Conservation (phyloP, 2,888 invertebrate species). For the Strigamia transsilvanica region DNA sequence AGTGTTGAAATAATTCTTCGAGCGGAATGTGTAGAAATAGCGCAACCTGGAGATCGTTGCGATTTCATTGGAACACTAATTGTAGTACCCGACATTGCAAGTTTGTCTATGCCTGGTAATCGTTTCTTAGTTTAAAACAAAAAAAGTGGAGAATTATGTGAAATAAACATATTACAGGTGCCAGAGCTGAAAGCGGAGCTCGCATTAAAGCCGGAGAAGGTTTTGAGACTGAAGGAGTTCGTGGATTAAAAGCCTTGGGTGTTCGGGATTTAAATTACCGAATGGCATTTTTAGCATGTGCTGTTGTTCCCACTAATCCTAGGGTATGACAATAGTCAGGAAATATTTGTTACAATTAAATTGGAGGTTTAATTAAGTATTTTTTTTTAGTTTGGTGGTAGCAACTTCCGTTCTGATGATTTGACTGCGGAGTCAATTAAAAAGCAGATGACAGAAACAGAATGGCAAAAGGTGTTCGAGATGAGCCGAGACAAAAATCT, state of each 20-base stretch:
- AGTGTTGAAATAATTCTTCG: conserved; percentile 90
- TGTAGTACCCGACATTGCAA: conserved; percentile 95
- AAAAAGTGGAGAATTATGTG: not conserved
- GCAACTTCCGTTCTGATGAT: conserved; percentile 84
- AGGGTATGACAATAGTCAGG: conserved; percentile 66
- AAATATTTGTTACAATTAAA: not conserved
- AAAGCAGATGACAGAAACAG: conserved; percentile 90
- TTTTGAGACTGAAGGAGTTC: conserved; percentile 79
- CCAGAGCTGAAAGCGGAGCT: conserved; percentile 81
- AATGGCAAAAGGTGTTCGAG: conserved; percentile 94
- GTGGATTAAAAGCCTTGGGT: conserved; percentile 85
- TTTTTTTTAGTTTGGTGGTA: conserved; percentile 76
- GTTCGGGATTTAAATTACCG: conserved; percentile 86
- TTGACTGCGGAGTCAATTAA: conserved; percentile 91
- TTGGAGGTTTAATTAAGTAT: not conserved
- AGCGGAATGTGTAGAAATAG: conserved; percentile 94
- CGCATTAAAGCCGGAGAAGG: conserved; percentile 77
- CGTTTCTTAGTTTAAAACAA: not conserved
- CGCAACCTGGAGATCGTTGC: conserved; percentile 86
- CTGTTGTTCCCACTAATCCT: conserved; percentile 84
- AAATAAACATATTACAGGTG: conserved; percentile 65
- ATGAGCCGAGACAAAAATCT: conserved; percentile 94
- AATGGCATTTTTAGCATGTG: conserved; percentile 93
- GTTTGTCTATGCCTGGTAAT: conserved; percentile 78
- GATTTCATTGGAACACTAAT: conserved; percentile 96